Evolutionary conservation across 2,797 vertebrate genomes (phyloP).

Genomic region (Chlorospingus flavigularis): DNA sequence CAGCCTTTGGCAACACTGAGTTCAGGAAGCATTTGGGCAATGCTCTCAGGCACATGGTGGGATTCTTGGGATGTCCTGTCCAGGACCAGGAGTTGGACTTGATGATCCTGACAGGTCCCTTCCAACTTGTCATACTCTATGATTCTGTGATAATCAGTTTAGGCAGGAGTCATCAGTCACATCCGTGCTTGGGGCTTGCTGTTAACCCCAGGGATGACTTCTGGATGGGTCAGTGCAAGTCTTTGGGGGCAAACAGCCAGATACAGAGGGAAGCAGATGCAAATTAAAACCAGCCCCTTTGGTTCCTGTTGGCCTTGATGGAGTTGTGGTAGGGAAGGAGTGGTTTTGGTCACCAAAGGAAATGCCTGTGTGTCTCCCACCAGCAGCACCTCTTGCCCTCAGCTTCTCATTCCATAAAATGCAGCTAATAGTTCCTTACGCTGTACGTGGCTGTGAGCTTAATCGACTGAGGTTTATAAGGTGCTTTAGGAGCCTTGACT

Average conservation of each 20-base stretch:
- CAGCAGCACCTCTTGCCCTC: not conserved
- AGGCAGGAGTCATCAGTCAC: not conserved
- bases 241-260: not conserved
- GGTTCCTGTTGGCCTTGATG: not conserved
- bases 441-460: not conserved
- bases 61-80: not conserved
- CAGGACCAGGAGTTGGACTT: not conserved
- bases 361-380: accelerated
- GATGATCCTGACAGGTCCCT: not conserved
- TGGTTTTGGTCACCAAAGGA: not conserved
- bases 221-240: not conserved
- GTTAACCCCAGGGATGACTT: not conserved
- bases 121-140: accelerated
- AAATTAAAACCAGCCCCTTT: not conserved
- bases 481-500: slow-evolving; percentile 48
- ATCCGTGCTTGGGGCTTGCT: not conserved
- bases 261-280: not conserved
- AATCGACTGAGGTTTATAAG: slow-evolving; percentile 28
- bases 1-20: not conserved
- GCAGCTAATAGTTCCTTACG: not conserved
- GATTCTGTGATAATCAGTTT: not conserved
- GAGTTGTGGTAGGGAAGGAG: not conserved
- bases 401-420: not conserved
- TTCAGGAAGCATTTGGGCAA: not conserved
- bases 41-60: not conserved